These are phyloP conservation scores for Ophthalmotilapia sp. DNA, from an alignment of 2,113 vertebrate species.

Conservation along the genomic window DNA sequence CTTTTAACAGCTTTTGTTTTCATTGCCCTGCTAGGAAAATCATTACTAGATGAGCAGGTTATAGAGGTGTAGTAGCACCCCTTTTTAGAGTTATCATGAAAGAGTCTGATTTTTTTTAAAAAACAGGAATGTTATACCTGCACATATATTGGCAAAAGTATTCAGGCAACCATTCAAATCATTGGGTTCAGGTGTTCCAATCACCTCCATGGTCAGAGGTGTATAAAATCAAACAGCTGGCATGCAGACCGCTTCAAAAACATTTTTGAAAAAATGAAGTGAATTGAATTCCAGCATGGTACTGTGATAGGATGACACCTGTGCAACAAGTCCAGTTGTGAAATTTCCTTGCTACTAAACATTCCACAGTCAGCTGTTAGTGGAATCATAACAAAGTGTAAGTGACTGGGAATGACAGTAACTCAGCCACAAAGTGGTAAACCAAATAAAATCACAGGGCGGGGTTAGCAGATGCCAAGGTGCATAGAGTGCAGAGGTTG, in stretches of 20 bases:
- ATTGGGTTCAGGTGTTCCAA: background rate
- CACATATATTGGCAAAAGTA: background rate
- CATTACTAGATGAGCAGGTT: background rate
- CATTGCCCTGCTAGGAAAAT: background rate
- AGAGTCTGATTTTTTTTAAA: background rate
- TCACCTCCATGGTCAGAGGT: background rate
- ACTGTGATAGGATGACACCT: background rate
- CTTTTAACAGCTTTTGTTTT: background rate
- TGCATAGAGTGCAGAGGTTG: background rate
- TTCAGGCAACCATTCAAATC: background rate
- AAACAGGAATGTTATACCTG: background rate
- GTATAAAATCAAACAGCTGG: background rate
- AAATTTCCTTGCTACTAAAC: background rate
- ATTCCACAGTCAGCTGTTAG: background rate
- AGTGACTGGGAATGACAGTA: background rate
- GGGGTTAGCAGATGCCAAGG: background rate
- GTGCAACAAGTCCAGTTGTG: background rate
- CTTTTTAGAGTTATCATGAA: background rate
- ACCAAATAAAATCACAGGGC: background rate
- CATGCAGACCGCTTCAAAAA: background rate
- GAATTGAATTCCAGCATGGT: background rate
- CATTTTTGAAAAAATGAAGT: background rate
- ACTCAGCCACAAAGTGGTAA: background rate
- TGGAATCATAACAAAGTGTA: background rate
- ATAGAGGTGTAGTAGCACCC: background rate